Conservation (phyloP, 2,113 vertebrate genomes). For the Coracopsis vasa region DNA sequence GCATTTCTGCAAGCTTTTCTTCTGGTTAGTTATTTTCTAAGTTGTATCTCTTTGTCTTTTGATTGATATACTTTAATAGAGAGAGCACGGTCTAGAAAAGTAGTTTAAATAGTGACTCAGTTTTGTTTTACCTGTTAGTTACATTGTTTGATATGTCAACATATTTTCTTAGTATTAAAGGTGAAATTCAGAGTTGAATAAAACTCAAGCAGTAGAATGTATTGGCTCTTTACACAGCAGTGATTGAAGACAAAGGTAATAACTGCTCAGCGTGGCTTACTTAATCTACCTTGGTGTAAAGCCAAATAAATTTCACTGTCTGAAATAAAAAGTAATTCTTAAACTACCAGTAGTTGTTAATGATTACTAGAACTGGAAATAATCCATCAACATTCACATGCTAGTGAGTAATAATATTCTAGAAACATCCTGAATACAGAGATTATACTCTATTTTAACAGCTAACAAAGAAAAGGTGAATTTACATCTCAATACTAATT, state of each 20-base stretch:
- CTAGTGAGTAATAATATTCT: neutral
- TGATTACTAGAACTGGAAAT: constrained; percentile 42
- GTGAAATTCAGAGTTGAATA: neutral
- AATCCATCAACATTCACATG: constrained; percentile 13
- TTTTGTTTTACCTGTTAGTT: neutral
- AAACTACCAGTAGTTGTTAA: constrained; percentile 19
- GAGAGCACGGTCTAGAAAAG: neutral
- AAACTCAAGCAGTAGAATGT: neutral
- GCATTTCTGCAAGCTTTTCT: neutral
- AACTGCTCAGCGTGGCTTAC: neutral
- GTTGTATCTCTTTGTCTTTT: neutral
- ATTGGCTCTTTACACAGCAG: neutral
- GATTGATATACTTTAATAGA: neutral
- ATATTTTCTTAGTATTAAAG: neutral
- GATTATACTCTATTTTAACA: constrained; percentile 19
- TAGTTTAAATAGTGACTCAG: neutral
- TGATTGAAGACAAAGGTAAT: neutral
- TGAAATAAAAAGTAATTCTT: constrained; percentile 26
- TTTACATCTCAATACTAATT: neutral
- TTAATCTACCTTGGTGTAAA: neutral
- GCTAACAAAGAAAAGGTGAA: constrained; percentile 6
- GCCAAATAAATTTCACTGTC: neutral
- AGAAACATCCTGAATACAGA: constrained; percentile 5
- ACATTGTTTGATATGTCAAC: neutral
- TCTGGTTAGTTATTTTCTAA: neutral